A percentile compares a stretch with the other conserved stretches of the same genome.
Evolutionary conservation across 1,140 invertebrate species (phyloP).

Genomic region (Aleiodes sp.): DNA sequence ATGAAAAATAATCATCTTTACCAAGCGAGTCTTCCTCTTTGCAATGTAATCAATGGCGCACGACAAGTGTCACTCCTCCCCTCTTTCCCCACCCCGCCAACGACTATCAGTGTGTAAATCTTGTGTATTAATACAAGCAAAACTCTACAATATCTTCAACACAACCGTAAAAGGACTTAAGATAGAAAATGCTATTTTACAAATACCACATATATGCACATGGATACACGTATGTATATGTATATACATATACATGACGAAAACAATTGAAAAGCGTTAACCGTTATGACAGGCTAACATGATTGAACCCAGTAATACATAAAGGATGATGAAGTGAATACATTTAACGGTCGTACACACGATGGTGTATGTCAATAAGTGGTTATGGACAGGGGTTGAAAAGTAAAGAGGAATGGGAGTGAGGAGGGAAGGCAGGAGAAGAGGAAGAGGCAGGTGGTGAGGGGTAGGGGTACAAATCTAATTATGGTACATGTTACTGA

Average conservation of each 20-base stretch:
- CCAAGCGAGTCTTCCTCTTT: too few species aligned
- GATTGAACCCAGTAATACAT: neutral
- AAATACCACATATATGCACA: neutral
- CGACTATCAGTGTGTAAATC: too few species aligned
- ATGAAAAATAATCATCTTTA: too few species aligned
- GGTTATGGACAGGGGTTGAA: constrained; percentile 8
- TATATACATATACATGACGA: neutral
- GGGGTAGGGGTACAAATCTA: constrained; percentile 39
- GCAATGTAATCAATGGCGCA: too few species aligned
- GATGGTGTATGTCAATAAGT: constrained; percentile 14
- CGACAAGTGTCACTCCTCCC: too few species aligned
- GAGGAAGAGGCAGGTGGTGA: neutral
- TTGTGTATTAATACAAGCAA: too few species aligned
- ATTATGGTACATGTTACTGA: constrained; percentile 48
- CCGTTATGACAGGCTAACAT: neutral
- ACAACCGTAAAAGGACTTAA: too few species aligned
- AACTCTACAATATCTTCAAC: too few species aligned
- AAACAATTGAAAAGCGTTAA: constrained; percentile 14
- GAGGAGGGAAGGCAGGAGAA: neutral
- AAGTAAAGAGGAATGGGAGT: neutral
- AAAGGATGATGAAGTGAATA: constrained; percentile 6
- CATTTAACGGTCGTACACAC: constrained; percentile 13
- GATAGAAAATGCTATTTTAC: too few species aligned
- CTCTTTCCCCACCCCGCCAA: too few species aligned
- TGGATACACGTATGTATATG: neutral